Conservation (phyloP, 2,888 invertebrate species). For the Stenodera caucasica region DNA sequence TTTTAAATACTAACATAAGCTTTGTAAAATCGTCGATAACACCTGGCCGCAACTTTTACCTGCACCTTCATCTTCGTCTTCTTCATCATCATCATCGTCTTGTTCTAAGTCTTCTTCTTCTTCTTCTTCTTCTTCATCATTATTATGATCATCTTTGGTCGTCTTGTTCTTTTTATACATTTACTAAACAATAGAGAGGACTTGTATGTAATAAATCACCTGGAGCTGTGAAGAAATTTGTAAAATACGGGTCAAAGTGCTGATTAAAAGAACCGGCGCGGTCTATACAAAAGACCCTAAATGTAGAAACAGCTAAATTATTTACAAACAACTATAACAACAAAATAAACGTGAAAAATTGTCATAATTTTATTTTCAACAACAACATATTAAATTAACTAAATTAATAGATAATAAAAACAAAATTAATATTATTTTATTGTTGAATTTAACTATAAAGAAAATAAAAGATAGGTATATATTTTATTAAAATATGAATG, state of each 20-base stretch:
- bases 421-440: too few species aligned
- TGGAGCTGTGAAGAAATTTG: slow-evolving; percentile 53
- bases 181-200: slow-evolving; percentile 54
- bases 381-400: too few species aligned
- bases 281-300: slow-evolving; percentile 40
- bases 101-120: slow-evolving; percentile 18
- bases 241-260: slow-evolving; percentile 54
- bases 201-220: slow-evolving; percentile 55
- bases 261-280: slow-evolving; percentile 54
- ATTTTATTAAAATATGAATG: slow-evolving; percentile 30
- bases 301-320: slow-evolving; percentile 30
- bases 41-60: slow-evolving; percentile 50
- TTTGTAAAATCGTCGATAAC: slow-evolving; percentile 44
- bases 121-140: background rate
- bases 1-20: slow-evolving; percentile 40
- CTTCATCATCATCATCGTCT: too few species aligned
- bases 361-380: background rate
- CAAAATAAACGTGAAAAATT: slow-evolving; percentile 3
- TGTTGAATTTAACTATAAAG: too few species aligned
- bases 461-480: too few species aligned
- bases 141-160: background rate
- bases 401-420: too few species aligned
- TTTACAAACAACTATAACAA: slow-evolving; percentile 26
- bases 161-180: slow-evolving; percentile 33
- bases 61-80: slow-evolving; percentile 30